Evolutionary conservation across 2,888 invertebrate genomes (phyloP).

Genomic region (Lasioglossum figueresi): DNA sequence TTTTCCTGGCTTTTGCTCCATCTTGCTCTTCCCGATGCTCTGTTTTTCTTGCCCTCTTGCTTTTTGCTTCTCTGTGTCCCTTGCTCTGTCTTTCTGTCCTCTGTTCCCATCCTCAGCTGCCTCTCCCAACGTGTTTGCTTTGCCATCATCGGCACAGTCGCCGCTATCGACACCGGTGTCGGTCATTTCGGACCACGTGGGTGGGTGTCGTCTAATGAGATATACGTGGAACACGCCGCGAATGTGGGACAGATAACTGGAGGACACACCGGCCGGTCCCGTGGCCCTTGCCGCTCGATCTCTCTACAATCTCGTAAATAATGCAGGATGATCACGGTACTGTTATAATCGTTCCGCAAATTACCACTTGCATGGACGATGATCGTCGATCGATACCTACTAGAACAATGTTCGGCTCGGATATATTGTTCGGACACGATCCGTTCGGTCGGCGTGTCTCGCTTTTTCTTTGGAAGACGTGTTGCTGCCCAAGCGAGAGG

Average conservation of each 20-base stretch:
- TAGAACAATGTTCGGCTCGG: background rate
- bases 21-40: background rate
- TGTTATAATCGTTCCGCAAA: slow-evolving; percentile 50
- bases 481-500: background rate
- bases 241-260: slow-evolving; percentile 68
- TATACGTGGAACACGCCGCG: slow-evolving; percentile 64
- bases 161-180: slow-evolving; percentile 32
- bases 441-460: background rate
- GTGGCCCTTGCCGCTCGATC: slow-evolving; percentile 45
- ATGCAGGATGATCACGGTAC: slow-evolving; percentile 51
- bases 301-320: slow-evolving; percentile 50
- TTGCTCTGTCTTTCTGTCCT: background rate
- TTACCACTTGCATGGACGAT: slow-evolving; percentile 28
- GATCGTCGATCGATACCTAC: slow-evolving; percentile 13
- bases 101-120: background rate
- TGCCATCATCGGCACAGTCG: slow-evolving; percentile 41
- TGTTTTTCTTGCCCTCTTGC: background rate
- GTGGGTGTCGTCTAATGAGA: slow-evolving; percentile 72
- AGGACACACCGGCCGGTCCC: slow-evolving; percentile 32
- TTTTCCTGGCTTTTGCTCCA: background rate
- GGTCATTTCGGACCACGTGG: slow-evolving; percentile 71
- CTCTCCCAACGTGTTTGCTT: slow-evolving; percentile 34
- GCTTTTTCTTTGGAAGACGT: slow-evolving; percentile 1
- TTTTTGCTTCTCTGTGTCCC: no score
- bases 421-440: background rate